Conservation (phyloP, 2,113 vertebrate species). For the Vanacampus margaritifer region DNA sequence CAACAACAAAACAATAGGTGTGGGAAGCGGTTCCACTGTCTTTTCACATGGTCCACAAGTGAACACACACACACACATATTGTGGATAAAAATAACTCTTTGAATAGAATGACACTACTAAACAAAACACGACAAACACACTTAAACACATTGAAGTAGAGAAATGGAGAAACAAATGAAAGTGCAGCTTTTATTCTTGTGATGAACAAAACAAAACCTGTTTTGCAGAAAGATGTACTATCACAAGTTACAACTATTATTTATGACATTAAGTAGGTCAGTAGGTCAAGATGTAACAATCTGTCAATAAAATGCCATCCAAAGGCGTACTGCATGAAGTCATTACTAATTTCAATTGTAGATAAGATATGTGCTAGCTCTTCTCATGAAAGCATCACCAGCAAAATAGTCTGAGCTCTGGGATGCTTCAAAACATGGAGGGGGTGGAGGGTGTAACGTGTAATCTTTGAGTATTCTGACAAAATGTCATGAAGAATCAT, state of each 20-base stretch:
- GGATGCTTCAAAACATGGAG: too few species aligned
- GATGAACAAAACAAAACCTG: conserved; percentile 24
- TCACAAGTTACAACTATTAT: background rate
- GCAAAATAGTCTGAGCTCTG: background rate
- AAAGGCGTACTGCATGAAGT: too few species aligned
- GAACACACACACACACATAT: background rate
- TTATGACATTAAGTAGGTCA: background rate
- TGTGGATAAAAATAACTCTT: background rate
- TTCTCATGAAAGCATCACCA: background rate
- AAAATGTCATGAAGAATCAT: too few species aligned
- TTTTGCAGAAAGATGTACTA: conserved; percentile 8
- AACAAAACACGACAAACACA: conserved; percentile 2
- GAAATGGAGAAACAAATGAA: conserved; percentile 27
- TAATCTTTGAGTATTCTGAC: too few species aligned
- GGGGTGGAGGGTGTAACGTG: too few species aligned
- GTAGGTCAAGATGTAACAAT: background rate
- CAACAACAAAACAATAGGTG: conserved; percentile 51
- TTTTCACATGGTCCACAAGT: background rate
- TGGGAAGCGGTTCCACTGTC: conserved; percentile 38
- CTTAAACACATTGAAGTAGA: background rate
- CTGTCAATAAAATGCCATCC: background rate
- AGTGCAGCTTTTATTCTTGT: conserved; percentile 2
- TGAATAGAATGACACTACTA: background rate
- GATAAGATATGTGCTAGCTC: background rate
- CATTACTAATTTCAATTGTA: background rate